Evolutionary conservation across 2,113 vertebrate genomes (phyloP), one percentile per base, ranked within the genome.

Genomic region (Gymnobelideus leadbeateri): DNA sequence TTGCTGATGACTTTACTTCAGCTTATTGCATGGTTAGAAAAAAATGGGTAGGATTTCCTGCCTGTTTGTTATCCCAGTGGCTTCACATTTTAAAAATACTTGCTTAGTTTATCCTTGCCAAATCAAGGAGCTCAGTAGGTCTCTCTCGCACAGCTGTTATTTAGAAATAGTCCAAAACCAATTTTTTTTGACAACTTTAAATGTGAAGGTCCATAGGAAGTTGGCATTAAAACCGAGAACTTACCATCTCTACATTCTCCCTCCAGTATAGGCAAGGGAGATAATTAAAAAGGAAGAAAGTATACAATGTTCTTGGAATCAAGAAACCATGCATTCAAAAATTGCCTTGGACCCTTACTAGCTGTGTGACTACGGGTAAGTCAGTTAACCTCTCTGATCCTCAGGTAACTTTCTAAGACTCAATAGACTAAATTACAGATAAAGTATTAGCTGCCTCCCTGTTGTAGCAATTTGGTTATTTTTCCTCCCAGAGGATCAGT

Each of bases 31-130:
- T 95, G 95, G 92, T 43, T 96, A 95, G 96, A 97, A 96, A 31
- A 96, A 97, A 94, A 97, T 95, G 95, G 97, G 84, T 97, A 96
- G 95, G 89, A 91, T 97, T 97, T 97, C 93, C 96, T 96, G 16
- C 0, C 95, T 97, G 53, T 97, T 97, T 96, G 92, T 91, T 97
- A 84, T 84, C 16, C 68, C 19, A 84, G n/a, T 84, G 19, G 68
- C 68, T 97, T 97, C 96, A 91, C 93, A 92, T 97, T 97, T 95
- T 97, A 97, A 97, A 96, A 98, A 97, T 96, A 96, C 91, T 95
- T 94, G 92, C 51, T 84, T n/a, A 84, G n/a, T 84, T 84, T 84
- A 43, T 84, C 68, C 68, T 84, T 97, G 94, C 94, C 94, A 97
- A 97, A 95, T 95, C 57, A 95, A 97, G 90, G 77, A 95, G 92